Evolutionary conservation across 2,113 vertebrate species (phyloP), one percentile per base, ranked within the genome.

Genomic region (Gnathochromis pfefferi): DNA sequence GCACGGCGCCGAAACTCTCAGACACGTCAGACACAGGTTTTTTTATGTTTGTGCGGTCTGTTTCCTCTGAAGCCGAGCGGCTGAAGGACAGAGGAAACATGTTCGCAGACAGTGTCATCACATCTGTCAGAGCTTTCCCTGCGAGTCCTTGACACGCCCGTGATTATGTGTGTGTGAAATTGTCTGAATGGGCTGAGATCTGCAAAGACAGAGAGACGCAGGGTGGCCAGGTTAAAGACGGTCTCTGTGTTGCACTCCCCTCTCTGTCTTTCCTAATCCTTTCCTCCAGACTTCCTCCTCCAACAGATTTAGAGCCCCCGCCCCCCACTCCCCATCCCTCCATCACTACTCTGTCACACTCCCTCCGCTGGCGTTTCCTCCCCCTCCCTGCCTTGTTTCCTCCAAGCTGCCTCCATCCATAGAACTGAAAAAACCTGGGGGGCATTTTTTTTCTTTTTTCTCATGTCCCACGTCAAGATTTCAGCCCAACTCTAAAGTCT

Each of bases 231-330:
- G 94, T 94, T 95, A 94, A 94, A 96, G 95, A 95, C 93, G 92
- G 93, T 88, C 89, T 53, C 68, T 33, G 49, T 63, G 81, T 82
- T 90, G 60, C 78, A 79, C 91, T 92, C 93, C 89, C 89, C 90
- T 93, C 94, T 91, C 93, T 89, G 90, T 87, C 94, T 89, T 94
- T 91, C 93, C 96, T 97, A 96, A 96, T 96, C 96, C 96, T 95
- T 96, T 96, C 95, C 96, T 96, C 96, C 96, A 97, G 96, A 96
- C 95, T 96, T 97, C 96, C 96, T 96, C 90, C 93, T 96, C 90
- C 91, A 95, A 93, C 96, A 96, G 95, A 96, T 95, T 96, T 95
- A 95, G 94, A 94, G 92, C 78, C 10, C 45, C 19, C 23, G 9
- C 88, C 89, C 91, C 63, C 55, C 7, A 55, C 58, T 73, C 85